phyloP scores from a whole-genome alignment of 2,797 vertebrate genomes.

The Syngnathus acus region DNA sequence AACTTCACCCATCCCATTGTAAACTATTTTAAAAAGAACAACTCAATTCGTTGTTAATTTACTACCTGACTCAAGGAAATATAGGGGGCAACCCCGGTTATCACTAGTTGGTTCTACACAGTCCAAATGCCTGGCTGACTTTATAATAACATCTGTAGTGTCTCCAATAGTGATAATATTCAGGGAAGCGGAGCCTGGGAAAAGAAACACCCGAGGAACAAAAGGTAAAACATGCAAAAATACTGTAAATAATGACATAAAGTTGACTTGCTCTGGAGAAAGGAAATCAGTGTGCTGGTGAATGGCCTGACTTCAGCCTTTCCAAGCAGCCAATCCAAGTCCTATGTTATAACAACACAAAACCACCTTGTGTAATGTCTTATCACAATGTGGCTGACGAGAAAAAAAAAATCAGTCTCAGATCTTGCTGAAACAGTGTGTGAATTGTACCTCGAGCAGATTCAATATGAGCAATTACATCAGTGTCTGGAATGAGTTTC shows the following conservation, averaged over 20 bases:
- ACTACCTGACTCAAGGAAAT: too few species aligned
- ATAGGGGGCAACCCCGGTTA: too few species aligned
- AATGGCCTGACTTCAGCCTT: constrained; percentile 35
- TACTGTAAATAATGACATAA: constrained; percentile 1
- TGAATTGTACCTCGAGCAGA: constrained; percentile 48
- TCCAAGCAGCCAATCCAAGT: constrained; percentile 33
- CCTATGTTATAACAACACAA: constrained; percentile 47
- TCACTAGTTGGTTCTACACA: too few species aligned
- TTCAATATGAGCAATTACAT: constrained; percentile 53
- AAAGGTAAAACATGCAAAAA: too few species aligned
- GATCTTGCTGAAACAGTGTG: constrained; percentile 44
- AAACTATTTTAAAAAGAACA: too few species aligned
- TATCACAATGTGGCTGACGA: constrained; percentile 41
- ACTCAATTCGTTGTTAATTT: too few species aligned
- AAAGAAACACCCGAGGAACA: too few species aligned
- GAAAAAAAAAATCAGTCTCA: constrained; percentile 12
- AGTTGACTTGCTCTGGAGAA: constrained; percentile 32
- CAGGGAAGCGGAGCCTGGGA: too few species aligned
- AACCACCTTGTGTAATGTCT: constrained; percentile 57
- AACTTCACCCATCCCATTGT: too few species aligned
- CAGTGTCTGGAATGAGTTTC: constrained; percentile 51
- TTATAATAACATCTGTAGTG: too few species aligned
- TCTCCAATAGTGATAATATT: too few species aligned
- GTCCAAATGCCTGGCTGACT: too few species aligned
- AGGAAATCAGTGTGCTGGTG: constrained; percentile 44